Evolutionary conservation across 2,888 invertebrate species (phyloP).

Genomic region (Pachliopta kotzebuea): DNA sequence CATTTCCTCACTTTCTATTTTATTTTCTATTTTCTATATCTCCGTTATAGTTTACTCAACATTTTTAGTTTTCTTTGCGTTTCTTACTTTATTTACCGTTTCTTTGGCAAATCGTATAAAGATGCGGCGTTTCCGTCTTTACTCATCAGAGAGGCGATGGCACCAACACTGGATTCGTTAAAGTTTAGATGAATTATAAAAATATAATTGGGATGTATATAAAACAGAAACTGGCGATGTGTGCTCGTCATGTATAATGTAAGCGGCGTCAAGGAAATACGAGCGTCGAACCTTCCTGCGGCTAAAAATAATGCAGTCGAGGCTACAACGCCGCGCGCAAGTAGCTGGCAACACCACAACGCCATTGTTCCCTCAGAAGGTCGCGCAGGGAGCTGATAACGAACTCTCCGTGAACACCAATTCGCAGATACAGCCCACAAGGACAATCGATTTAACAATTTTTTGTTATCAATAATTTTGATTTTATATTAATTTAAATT

Average conservation of each 20-base stretch:
- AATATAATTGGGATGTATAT: background rate
- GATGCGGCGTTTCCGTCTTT: too few relatives aligned
- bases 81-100: too few relatives aligned
- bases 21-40: too few relatives aligned
- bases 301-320: constrained; percentile 74
- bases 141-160: too few relatives aligned
- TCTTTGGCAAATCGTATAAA: too few relatives aligned
- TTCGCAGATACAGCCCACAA: constrained; percentile 8
- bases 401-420: constrained; percentile 31
- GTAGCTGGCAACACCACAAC: constrained; percentile 30
- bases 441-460: constrained; percentile 9
- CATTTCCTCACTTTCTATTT: too few relatives aligned
- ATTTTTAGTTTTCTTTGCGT: too few relatives aligned
- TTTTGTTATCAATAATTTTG: too few relatives aligned
- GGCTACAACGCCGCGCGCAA: constrained; percentile 64
- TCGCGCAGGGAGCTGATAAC: constrained; percentile 39
- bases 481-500: too few relatives aligned
- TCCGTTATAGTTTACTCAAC: too few relatives aligned
- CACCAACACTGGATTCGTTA: too few relatives aligned
- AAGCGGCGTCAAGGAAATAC: constrained; percentile 66
- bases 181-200: background rate
- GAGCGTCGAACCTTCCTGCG: constrained; percentile 66
- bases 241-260: constrained; percentile 45
- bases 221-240: background rate
- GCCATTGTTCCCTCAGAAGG: constrained; percentile 59